Percentiles rank a stretch among this genome's conserved stretches.
Conservation (phyloP, 64 coral and sea anemone genomes). For the Astreopora myriophthalma region DNA sequence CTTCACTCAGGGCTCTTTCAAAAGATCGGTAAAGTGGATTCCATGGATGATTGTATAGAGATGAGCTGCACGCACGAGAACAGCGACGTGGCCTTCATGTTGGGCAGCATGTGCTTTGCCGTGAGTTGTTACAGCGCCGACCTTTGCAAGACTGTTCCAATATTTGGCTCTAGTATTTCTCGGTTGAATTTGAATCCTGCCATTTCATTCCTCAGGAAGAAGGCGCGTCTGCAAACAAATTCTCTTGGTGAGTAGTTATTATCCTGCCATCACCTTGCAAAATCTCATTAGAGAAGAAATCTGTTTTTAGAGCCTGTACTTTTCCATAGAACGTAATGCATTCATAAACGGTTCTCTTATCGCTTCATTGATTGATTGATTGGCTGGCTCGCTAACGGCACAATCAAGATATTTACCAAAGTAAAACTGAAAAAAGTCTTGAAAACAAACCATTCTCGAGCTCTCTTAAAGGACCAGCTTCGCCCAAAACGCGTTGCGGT, state of each 20-base stretch:
- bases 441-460: too few relatives aligned
- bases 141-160: conserved; percentile 83
- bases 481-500: too few relatives aligned
- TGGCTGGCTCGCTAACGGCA: too few relatives aligned
- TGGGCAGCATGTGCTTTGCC: conserved; percentile 84
- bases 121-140: conserved; percentile 92
- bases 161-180: conserved; percentile 75
- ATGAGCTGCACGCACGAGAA: conserved; percentile 82
- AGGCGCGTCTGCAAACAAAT: conserved; percentile 12
- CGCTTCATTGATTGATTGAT: too few relatives aligned
- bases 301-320: not conserved
- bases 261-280: not conserved
- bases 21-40: conserved; percentile 85
- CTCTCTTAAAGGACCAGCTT: too few relatives aligned
- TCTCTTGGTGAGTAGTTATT: conserved; percentile 63
- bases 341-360: too few relatives aligned
- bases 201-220: conserved; percentile 75
- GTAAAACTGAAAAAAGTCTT: too few relatives aligned
- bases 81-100: conserved; percentile 95
- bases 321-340: not conserved
- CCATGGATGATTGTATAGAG: conserved; percentile 97
- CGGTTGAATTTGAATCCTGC: conserved; percentile 82
- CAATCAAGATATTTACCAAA: too few relatives aligned
- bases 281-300: not conserved
- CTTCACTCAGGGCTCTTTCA: conserved; percentile 91